Percentiles rank a stretch among this genome's conserved stretches.
These are phyloP conservation scores for Sprattus sprattus DNA, from an alignment of 2,113 vertebrate genomes.

Conservation along the genomic window DNA sequence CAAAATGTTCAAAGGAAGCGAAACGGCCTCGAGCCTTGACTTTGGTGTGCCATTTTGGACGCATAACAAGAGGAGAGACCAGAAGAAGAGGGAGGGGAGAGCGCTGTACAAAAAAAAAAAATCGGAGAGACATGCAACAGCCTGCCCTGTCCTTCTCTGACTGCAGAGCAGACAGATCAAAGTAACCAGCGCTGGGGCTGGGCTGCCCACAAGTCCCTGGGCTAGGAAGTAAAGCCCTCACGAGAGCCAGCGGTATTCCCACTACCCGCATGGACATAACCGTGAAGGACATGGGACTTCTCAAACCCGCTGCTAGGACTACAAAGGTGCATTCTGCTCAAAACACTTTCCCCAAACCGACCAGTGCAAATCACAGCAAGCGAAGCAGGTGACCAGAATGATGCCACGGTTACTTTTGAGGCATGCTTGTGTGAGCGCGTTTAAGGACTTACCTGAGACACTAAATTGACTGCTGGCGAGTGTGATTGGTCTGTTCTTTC, in stretches of 20 bases:
- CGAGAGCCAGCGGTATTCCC: not conserved
- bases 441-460: conserved; percentile 80
- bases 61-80: conserved; percentile 31
- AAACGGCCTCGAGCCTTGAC: conserved; percentile 34
- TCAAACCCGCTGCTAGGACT: not conserved
- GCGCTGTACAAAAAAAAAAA: not conserved
- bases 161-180: conserved; percentile 23
- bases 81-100: not conserved
- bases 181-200: not conserved
- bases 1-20: conserved; percentile 28
- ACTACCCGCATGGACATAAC: not conserved
- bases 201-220: conserved; percentile 14
- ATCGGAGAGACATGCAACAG: conserved; percentile 24
- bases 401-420: not conserved
- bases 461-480: conserved; percentile 89
- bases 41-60: conserved; percentile 35
- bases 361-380: not conserved
- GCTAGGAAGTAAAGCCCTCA: conserved; percentile 13
- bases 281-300: conserved; percentile 13
- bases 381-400: not conserved
- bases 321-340: not conserved
- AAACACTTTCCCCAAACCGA: conserved; percentile 18
- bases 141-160: conserved; percentile 22
- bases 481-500: conserved; percentile 92
- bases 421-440: not conserved